These are phyloP conservation scores for Drosophila asahinai DNA, from an alignment of 1,140 invertebrate species.

Conservation along the genomic window DNA sequence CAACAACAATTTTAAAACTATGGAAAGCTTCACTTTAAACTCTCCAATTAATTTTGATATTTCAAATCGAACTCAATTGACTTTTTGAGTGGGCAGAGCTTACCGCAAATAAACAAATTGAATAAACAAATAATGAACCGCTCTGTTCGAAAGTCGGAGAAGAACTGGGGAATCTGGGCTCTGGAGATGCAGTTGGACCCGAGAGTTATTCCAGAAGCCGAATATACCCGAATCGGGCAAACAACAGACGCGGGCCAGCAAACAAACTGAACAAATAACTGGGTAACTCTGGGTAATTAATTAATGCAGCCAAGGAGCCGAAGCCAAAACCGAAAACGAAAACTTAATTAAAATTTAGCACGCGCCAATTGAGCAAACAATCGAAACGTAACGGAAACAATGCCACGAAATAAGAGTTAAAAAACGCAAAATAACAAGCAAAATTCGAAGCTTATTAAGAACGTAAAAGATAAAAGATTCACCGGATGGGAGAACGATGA, in stretches of 20 bases:
- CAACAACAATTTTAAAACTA: not conserved
- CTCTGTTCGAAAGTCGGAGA: constrained; percentile 14
- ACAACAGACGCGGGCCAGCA: constrained; percentile 36
- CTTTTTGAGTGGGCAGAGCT: not conserved
- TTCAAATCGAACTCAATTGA: not conserved
- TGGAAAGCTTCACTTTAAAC: not conserved
- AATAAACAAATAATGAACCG: not conserved
- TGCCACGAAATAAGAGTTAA: constrained; percentile 11
- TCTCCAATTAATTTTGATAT: too few species aligned
- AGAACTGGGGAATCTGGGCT: constrained; percentile 23
- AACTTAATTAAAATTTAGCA: constrained; percentile 42
- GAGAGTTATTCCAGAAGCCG: constrained; percentile 13
- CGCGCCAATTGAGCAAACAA: constrained; percentile 36
- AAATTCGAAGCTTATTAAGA: constrained; percentile 3
- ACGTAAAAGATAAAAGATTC: constrained; percentile 47
- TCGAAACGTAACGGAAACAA: constrained; percentile 45
- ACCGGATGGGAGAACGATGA: constrained; percentile 82
- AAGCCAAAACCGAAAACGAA: constrained; percentile 15
- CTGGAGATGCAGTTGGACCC: constrained; percentile 28
- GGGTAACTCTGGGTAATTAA: constrained; percentile 25
- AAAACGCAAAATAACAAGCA: not conserved
- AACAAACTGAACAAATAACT: constrained; percentile 61
- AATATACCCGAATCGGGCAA: constrained; percentile 14
- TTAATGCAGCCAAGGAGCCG: constrained; percentile 46
- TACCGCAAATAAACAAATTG: not conserved